These are phyloP conservation scores for Tetrapedia diversipes DNA, from an alignment of 2,888 invertebrate genomes.

Conservation along the genomic window DNA sequence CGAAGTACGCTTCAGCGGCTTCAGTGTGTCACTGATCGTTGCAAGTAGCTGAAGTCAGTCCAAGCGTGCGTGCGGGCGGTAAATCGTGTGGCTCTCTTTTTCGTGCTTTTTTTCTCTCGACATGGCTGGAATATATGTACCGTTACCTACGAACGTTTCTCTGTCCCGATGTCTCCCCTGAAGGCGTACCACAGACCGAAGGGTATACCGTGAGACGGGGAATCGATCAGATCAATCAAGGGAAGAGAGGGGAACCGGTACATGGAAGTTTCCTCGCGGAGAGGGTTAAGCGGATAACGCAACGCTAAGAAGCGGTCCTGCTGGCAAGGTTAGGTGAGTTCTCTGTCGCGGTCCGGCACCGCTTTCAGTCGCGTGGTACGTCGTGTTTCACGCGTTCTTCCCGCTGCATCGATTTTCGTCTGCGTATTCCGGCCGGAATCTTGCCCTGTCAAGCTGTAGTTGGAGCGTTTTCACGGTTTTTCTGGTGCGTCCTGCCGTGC, in stretches of 20 bases:
- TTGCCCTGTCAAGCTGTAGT: conserved; percentile 7
- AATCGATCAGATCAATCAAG: conserved; percentile 14
- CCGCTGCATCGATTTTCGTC: conserved; percentile 48
- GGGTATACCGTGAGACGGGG: conserved; percentile 21
- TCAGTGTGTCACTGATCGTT: conserved; percentile 24
- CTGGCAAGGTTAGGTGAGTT: conserved; percentile 67
- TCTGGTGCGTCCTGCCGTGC: conserved; percentile 1
- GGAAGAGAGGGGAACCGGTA: conserved; percentile 24
- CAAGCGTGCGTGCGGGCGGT: conserved; percentile 37
- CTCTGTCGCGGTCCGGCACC: conserved; percentile 28
- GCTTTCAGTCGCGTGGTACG: conserved; percentile 15
- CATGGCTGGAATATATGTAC: conserved; percentile 61
- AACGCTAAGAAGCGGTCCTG: conserved; percentile 43
- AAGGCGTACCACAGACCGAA: conserved; percentile 13
- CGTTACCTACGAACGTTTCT: conserved; percentile 60
- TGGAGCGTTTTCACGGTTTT: background rate
- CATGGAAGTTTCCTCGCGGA: conserved; percentile 46
- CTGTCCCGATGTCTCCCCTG: conserved; percentile 31
- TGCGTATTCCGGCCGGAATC: conserved; percentile 29
- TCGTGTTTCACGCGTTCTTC: conserved; percentile 20
- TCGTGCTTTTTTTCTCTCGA: conserved; percentile 34
- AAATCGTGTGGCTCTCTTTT: conserved; percentile 34
- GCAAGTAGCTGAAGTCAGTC: background rate
- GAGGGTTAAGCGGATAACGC: conserved; percentile 34
- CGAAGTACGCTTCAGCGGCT: conserved; percentile 25